Evolutionary conservation across 2,797 vertebrate species (phyloP), one percentile per base, ranked within the genome.

Genomic region (Natrix natrix): DNA sequence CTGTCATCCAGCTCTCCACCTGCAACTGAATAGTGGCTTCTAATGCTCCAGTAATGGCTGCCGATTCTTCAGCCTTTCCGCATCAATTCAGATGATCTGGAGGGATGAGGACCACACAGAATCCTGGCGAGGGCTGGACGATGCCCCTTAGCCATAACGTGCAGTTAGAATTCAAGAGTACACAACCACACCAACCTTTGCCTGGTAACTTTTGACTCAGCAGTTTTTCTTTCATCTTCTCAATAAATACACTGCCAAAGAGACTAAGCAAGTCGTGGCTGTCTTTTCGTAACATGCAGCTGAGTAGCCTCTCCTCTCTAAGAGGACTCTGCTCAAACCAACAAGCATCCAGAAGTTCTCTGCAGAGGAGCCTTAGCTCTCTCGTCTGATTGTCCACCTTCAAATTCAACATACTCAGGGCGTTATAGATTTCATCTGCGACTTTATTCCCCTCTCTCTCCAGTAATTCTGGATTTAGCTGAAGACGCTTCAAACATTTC

Each of bases 251-350:
- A 43, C 96, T 97, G 95, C 98, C 97, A 86, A 99, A 99, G 0
- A 97, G 94, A 1, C 94, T 96, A 78, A 99, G 96, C 0, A 99
- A 96, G 13, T 96, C 93, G 22, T 96, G 95, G 48, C 96, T 97
- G 0, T 93, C 95, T 28, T 98, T 98, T 88, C 98, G 98, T 10
- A 99, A 96, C 96, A 99, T 93, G 91, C 98, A 98, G 97, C 97
- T 96, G 66, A 99, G 97, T 26, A 99, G 94, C 92, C 95, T 97
- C 96, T 99, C 99, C 96, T 99, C 99, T 8, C 22, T 97, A 88
- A 99, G 96, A 0, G 96, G 95, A 59, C 95, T 97, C 56, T 94
- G 96, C 57, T 97, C 97, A 0, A 97, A 94, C 86, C 97, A 97
- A 95, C 98, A 98, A 22, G 97, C 96, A 5, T 97, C 97, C 97